Conservation (phyloP, 2,888 invertebrate species). For the Biston stratarius region DNA sequence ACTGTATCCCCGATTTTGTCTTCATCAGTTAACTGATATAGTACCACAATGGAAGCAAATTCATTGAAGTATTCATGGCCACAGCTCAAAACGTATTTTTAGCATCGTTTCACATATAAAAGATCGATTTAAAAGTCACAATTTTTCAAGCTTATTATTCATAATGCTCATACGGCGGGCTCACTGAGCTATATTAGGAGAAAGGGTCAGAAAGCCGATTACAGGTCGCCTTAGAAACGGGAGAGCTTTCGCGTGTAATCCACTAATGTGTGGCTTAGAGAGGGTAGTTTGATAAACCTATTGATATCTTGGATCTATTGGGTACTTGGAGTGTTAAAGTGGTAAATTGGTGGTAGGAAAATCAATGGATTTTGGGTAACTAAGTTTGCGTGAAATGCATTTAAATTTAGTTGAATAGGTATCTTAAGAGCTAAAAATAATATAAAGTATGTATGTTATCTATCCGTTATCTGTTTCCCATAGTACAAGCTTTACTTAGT, state of each 20-base stretch:
- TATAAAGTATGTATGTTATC: too few species aligned
- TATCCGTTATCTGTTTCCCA: too few species aligned
- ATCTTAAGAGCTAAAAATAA: neutral
- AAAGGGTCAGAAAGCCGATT: conserved; percentile 81
- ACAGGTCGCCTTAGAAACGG: conserved; percentile 72
- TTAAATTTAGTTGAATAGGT: too few species aligned
- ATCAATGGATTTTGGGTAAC: conserved; percentile 1
- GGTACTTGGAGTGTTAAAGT: conserved; percentile 30
- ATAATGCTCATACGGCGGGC: conserved; percentile 29
- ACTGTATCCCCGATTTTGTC: neutral
- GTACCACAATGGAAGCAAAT: too few species aligned
- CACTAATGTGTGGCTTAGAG: conserved; percentile 75
- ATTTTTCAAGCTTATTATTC: conserved; percentile 36
- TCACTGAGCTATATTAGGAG: conserved; percentile 39
- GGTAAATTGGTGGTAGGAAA: conserved; percentile 10
- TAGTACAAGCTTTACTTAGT: too few species aligned
- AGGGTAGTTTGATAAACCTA: conserved; percentile 55
- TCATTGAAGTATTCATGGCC: too few species aligned
- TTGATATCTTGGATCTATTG: conserved; percentile 46
- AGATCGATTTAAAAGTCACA: conserved; percentile 21
- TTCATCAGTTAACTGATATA: too few species aligned
- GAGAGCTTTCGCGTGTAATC: conserved; percentile 79
- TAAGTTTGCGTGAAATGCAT: neutral
- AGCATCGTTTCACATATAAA: conserved; percentile 7
- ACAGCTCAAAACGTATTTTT: neutral